Base-by-base conservation (phyloP, 2,797 vertebrate species). In the Paramormyrops hopkinsi region DNA sequence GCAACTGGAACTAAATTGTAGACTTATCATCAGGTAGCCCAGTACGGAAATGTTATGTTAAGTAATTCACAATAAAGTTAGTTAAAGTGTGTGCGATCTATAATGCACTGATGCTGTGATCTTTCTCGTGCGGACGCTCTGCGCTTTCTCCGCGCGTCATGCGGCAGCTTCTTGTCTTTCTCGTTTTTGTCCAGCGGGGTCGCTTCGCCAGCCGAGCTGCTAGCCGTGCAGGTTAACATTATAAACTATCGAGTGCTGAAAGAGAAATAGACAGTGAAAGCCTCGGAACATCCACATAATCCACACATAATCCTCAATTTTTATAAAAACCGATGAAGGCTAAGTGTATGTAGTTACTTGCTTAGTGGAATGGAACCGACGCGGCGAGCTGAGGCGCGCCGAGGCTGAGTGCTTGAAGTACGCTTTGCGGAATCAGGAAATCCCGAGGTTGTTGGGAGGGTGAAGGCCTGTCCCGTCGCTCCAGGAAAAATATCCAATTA, bases 1-100 rank as follows among this genome's bases (percentile, higher is more conserved):
- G 79, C 88, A 85, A 62, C 19, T 88, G 59, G 41, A 69, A 88
- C 33, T 46, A n/a, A n/a, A 82, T 82, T 83, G 87, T 88, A 88
- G 9, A 59, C 9, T 76, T 88, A 82, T 25, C 54, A 82, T 82
- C 25, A 88, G 7, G 44, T 76, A 76, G 22, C 62, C 51, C 17
- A 8, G 46, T 69, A 88, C 44, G n/a, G 82, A 83, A 44, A 88
- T 88, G 51, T 83, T 76, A 14, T 87, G 19, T 87, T 54, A 37
- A 86, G 62, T 69, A 76, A 44, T 89, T 50, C 59, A 73, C 62
- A 86, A 73, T 86, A 73, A 69, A 53, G 6, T 22, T 33, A n/a
- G 4, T 86, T 37, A 5, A 17, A 25, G 56, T 29, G 54, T 62
- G 19, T 86, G 59, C 2, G 44, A 9, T 54, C 9, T n/a, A 17